These are phyloP conservation scores for Corydoras sp. DNA, from an alignment of 2,113 vertebrate species.

Conservation along the genomic window DNA sequence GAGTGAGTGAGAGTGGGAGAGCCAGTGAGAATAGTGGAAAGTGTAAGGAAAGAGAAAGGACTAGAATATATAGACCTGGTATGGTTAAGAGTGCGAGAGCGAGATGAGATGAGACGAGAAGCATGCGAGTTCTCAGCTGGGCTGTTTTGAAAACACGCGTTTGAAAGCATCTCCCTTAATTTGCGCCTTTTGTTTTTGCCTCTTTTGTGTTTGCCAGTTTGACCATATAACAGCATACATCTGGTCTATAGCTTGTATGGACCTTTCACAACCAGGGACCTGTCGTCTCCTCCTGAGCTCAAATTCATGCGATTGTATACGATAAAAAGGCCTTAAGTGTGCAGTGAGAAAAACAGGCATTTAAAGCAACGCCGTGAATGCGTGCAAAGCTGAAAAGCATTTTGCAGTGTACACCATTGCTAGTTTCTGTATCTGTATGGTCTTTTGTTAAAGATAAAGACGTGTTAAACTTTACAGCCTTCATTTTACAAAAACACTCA, in stretches of 20 bases:
- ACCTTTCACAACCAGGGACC: conserved; percentile 83
- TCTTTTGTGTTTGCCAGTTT: conserved; percentile 98
- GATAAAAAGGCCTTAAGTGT: conserved; percentile 85
- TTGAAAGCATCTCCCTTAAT: conserved; percentile 96
- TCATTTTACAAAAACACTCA: too few species aligned
- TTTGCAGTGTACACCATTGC: conserved; percentile 59
- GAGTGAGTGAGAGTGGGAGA: conserved; percentile 46
- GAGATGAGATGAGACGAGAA: conserved; percentile 58
- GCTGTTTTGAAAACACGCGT: conserved; percentile 98
- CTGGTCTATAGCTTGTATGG: conserved; percentile 93
- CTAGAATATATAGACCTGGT: conserved; percentile 47
- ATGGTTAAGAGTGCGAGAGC: conserved; percentile 41
- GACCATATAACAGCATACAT: conserved; percentile 99
- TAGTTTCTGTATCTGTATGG: background rate
- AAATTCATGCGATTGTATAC: conserved; percentile 79
- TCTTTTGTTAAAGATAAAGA: background rate
- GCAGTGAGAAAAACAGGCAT: conserved; percentile 43
- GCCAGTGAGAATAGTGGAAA: conserved; percentile 4
- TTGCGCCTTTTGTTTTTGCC: conserved; percentile 93
- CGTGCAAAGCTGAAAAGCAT: conserved; percentile 74
- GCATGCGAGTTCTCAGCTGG: conserved; percentile 87
- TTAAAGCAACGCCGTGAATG: conserved; percentile 46
- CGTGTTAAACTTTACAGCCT: conserved; percentile 38
- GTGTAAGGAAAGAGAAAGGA: conserved; percentile 6
- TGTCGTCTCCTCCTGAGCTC: conserved; percentile 80